Evolutionary conservation across 2,113 vertebrate genomes (phyloP).

Genomic region (Tachysurus fulvidraco): DNA sequence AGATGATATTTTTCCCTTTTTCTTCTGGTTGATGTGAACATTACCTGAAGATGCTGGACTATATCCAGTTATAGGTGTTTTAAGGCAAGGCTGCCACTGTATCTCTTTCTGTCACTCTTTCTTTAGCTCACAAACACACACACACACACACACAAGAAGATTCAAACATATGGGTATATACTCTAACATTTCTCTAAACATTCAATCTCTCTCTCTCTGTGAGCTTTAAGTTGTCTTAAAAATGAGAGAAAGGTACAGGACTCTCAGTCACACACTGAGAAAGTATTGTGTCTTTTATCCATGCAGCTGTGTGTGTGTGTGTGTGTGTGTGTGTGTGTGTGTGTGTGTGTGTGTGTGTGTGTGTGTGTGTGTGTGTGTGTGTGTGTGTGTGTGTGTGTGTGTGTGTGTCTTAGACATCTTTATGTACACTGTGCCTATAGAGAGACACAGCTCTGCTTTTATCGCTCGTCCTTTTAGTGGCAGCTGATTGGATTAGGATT

Average conservation of each 20-base stretch:
- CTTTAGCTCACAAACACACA: no score
- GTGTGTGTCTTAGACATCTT: conserved; percentile 50
- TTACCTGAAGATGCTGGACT: neutral
- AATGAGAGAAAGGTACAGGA: conserved; percentile 26
- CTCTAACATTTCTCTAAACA: no score
- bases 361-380: conserved; percentile 32
- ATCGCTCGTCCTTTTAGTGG: conserved; percentile 70
- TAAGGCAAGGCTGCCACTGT: neutral
- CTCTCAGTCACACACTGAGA: conserved; percentile 45
- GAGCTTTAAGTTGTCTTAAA: neutral
- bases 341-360: conserved; percentile 28
- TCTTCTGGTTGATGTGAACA: neutral
- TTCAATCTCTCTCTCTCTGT: no score
- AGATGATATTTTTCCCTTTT: neutral
- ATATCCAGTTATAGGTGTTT: neutral
- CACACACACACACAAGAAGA: no score
- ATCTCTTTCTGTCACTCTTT: neutral
- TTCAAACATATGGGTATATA: no score
- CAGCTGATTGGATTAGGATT: conserved; percentile 61
- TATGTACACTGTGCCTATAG: conserved; percentile 58
- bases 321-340: conserved; percentile 33
- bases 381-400: conserved; percentile 36
- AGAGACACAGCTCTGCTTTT: conserved; percentile 70
- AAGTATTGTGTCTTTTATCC: conserved; percentile 50
- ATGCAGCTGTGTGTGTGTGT: conserved; percentile 43